Conservation (phyloP, 1,140 invertebrate genomes). For the Penaeus japonicus region DNA sequence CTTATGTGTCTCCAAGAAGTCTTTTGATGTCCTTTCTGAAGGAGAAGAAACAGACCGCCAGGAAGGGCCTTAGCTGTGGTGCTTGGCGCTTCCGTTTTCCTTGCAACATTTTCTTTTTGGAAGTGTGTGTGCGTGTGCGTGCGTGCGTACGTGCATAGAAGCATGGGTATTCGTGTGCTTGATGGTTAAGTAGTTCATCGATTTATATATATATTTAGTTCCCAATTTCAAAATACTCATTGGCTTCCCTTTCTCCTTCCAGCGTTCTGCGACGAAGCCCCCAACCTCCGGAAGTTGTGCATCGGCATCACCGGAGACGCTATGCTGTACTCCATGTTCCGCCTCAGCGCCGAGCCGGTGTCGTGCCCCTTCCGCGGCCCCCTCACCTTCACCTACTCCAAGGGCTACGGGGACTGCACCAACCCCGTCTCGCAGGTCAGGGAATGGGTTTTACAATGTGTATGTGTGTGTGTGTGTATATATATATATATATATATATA, state of each 20-base stretch:
- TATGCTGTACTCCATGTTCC: constrained; percentile 85
- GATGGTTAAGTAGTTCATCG: not conserved
- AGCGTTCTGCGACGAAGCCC: constrained; percentile 52
- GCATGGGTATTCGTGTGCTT: not conserved
- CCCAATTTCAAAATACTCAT: not conserved
- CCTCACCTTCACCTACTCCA: constrained; percentile 83
- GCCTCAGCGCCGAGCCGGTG: constrained; percentile 73
- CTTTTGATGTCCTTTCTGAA: not conserved
- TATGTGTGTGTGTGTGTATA: no score
- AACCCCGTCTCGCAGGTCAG: constrained; percentile 74
- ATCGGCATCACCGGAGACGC: constrained; percentile 87
- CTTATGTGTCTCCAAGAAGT: no score
- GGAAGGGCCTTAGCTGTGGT: no score
- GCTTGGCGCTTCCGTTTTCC: no score
- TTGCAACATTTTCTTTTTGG: constrained; percentile 9
- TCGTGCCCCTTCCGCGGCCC: constrained; percentile 69
- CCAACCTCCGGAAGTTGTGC: constrained; percentile 68
- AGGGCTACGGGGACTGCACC: constrained; percentile 74
- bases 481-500: no score
- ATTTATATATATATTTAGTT: not conserved
- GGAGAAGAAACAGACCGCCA: no score
- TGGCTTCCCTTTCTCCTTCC: not conserved
- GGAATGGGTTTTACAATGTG: no score
- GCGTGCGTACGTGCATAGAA: not conserved
- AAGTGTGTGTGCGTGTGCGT: not conserved